A percentile compares a stretch with the other conserved stretches of the same genome.
Conservation (phyloP, 2,113 vertebrate genomes). For the Oryzias curvinotus region DNA sequence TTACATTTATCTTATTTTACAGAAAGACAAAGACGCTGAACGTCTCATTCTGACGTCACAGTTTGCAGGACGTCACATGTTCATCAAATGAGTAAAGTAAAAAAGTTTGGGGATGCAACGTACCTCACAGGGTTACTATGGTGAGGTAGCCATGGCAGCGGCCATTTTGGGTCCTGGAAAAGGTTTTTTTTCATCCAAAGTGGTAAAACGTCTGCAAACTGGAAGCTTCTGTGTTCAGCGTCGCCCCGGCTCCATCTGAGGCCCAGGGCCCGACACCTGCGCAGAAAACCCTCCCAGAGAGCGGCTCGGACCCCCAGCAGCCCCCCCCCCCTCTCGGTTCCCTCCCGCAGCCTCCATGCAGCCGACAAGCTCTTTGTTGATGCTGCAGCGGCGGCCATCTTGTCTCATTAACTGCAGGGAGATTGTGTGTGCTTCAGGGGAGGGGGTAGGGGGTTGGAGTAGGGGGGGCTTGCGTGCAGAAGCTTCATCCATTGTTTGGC, state of each 20-base stretch:
- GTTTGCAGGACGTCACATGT: no score
- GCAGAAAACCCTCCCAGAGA: background rate
- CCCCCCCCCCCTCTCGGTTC: background rate
- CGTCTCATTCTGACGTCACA: no score
- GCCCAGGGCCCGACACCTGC: constrained; percentile 4
- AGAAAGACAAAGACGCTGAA: no score
- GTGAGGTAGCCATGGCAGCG: background rate
- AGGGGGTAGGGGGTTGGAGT: background rate
- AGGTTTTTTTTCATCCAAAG: background rate
- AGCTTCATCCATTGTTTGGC: constrained; percentile 39
- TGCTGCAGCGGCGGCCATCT: constrained; percentile 43
- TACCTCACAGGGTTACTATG: constrained; percentile 14
- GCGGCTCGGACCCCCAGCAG: background rate
- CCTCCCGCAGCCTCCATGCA: constrained; percentile 17
- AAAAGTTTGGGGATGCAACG: background rate
- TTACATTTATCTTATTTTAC: no score
- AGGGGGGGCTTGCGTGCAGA: background rate
- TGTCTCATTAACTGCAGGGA: constrained; percentile 35
- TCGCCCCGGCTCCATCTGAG: background rate
- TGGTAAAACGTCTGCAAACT: background rate
- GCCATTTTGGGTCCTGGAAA: constrained; percentile 46
- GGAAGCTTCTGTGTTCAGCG: background rate
- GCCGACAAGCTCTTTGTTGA: constrained; percentile 42
- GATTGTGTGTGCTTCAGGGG: constrained; percentile 16
- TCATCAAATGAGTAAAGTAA: no score